Evolutionary conservation across 2,888 invertebrate species (phyloP), one percentile per base, ranked within the genome.

Genomic region (Drosophila emarginata): DNA sequence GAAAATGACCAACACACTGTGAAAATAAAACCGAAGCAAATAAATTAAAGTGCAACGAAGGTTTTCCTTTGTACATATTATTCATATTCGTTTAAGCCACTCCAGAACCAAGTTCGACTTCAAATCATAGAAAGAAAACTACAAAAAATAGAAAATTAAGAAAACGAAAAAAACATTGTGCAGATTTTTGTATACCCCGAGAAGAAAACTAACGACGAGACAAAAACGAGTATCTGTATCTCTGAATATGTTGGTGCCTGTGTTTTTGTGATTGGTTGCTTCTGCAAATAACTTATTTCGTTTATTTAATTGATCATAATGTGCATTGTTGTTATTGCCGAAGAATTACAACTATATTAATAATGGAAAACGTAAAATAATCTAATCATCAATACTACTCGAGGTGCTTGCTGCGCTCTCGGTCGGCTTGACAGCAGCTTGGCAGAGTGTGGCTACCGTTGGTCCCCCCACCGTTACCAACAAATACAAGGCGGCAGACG

Each of bases 161-260:
- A 39, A 57, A 32, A 28, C 14, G 28, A 56, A 50, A 40, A 60
- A 64, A 77, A 74, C 63, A 65, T 57, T 78, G 79, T 88, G 89
- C 83, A 84, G 82, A 89, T 75, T 88, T 84, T 86, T 86, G 86
- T 89, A 88, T 89, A 87, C 80, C 83, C 83, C 78, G 72, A 53
- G 3, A 12, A 54, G 12, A 32, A 53, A 53, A 54, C 14, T 12
- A 26, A 32, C 26, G 18, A 54, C 53, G 32, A 54, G 36, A 45
- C 4, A 76, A 78, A 78, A 76, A 71, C 77, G 78, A 73, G 66
- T 64, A 56, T 39, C 68, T 65, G 58, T 18, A 56, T 51, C 18
- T 57, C 61, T 9, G 61, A 23, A 59, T 66, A 61, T 57, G 57
- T 50, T n/a, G 50, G 61, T 53, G 53, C 52, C 57, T 45, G 54